phyloP scores from a whole-genome alignment of 2,797 vertebrate genomes.

The Pseudochaenichthys georgianus region DNA sequence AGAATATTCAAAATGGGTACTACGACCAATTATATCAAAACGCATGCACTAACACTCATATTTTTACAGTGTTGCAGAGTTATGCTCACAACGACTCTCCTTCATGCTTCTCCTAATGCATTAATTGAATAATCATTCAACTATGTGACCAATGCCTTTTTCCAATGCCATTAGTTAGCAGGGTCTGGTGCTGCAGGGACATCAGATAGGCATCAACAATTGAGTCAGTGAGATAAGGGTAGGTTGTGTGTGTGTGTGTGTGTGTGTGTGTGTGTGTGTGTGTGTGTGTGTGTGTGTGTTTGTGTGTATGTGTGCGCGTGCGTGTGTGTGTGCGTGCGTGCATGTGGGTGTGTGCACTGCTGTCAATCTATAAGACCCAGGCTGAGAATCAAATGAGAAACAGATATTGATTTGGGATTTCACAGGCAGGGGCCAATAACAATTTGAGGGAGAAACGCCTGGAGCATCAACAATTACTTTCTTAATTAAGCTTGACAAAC shows the following conservation, averaged over 20 bases:
- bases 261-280: neutral
- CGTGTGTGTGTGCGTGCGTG: neutral
- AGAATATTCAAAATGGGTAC: neutral
- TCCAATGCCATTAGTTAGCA: constrained; percentile 45
- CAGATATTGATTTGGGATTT: constrained; percentile 74
- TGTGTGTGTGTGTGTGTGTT: too few relatives aligned
- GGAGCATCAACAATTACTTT: constrained; percentile 60
- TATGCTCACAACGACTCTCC: constrained; percentile 18
- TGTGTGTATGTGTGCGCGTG: too few relatives aligned
- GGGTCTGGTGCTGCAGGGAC: constrained; percentile 61
- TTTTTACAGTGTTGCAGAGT: constrained; percentile 6
- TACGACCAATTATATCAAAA: constrained; percentile 9
- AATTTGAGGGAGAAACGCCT: constrained; percentile 55
- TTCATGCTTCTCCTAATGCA: constrained; percentile 42
- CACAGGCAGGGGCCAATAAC: constrained; percentile 51
- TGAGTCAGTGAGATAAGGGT: constrained; percentile 47
- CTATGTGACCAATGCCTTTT: constrained; percentile 48
- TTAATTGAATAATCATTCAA: constrained; percentile 50
- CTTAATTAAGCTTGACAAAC: constrained; percentile 55
- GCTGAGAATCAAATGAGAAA: constrained; percentile 55
- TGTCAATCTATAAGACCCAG: constrained; percentile 51
- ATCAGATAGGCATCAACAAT: constrained; percentile 56
- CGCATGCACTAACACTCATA: neutral
- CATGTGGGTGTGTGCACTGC: neutral
- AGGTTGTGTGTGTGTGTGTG: neutral